Base-by-base conservation (phyloP, 2,888 invertebrate genomes). In the Chydorus sphaericus region DNA sequence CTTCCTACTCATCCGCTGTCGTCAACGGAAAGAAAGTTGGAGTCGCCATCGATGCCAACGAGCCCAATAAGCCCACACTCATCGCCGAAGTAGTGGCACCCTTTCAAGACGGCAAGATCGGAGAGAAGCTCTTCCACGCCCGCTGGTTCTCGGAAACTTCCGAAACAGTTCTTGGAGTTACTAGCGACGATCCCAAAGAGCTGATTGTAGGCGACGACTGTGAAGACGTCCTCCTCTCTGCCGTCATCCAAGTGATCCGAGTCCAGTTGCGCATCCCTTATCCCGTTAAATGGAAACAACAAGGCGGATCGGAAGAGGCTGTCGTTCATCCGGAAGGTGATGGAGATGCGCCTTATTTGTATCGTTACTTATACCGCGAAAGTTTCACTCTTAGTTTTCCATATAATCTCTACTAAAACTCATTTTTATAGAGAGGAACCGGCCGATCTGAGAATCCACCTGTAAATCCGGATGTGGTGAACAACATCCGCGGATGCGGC, bases 111-210 rank as follows among this genome's bases (percentile, higher is more conserved):
- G 69, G 71, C 63, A 65, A 67, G 38, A 44, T 23, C 23, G 78
- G 69, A n/a, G 64, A 76, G 2, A 81, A 77, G 66, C 66, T 73
- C 63, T 83, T 84, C 65, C 88, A 88, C 66, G 82, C 80, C 3
- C 79, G 81, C 65, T 80, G 84, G 66, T 82, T 82, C 66, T 67
- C 78, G 58, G 77, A 84, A 57, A 82, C 84, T 1, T 76, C 75
- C 20, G 83, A 87, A 62, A 85, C 87, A 0, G 79, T 88, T 59
- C 71, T 89, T n/a, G 86, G 85, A 0, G 85, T 87, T 71, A 81
- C 83, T 0, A 26, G 26, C 11, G 77, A 84, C 8, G 81, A 85
- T 67, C 78, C 82, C 0, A 71, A 78, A 59, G 87, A 88, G 71
- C 69, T 89, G 30, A 88, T 85, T 69, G 66, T 81, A 51, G 77